These are phyloP conservation scores for Lichenostomus cassidix DNA, from an alignment of 2,113 vertebrate genomes.

Conservation along the genomic window DNA sequence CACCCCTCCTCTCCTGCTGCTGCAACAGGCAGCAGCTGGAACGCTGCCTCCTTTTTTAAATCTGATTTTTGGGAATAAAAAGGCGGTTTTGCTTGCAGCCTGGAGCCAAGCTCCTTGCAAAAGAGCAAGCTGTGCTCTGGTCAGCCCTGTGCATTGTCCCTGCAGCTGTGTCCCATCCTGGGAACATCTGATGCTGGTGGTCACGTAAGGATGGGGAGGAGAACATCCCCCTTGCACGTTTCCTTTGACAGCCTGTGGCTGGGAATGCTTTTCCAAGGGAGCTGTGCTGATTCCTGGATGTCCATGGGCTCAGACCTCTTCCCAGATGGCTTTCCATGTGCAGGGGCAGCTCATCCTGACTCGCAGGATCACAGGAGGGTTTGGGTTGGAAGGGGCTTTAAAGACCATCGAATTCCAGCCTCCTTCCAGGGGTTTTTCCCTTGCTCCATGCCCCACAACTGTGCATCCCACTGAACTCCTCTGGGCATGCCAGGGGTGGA, in stretches of 20 bases:
- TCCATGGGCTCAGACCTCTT: background rate
- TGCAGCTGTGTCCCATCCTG: background rate
- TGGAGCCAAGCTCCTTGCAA: background rate
- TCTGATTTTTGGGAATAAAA: background rate
- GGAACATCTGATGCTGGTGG: background rate
- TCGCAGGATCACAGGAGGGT: background rate
- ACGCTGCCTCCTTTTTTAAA: background rate
- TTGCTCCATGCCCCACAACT: background rate
- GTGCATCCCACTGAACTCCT: background rate
- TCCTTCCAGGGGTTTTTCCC: background rate
- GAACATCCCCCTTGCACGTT: background rate
- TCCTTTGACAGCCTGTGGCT: background rate
- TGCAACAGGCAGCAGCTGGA: background rate
- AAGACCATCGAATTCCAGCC: background rate
- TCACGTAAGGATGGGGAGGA: slow-evolving; percentile 14
- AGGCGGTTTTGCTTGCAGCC: background rate
- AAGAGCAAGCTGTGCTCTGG: slow-evolving; percentile 3
- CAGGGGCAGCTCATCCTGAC: background rate
- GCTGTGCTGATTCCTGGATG: background rate
- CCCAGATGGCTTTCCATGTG: background rate
- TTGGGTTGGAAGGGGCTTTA: background rate
- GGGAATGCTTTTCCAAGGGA: background rate
- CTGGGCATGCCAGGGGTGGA: background rate
- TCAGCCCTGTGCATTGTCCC: background rate
- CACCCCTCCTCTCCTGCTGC: background rate